Evolutionary conservation across 2,888 invertebrate genomes (phyloP).

Genomic region (Geotrupes spiniger): DNA sequence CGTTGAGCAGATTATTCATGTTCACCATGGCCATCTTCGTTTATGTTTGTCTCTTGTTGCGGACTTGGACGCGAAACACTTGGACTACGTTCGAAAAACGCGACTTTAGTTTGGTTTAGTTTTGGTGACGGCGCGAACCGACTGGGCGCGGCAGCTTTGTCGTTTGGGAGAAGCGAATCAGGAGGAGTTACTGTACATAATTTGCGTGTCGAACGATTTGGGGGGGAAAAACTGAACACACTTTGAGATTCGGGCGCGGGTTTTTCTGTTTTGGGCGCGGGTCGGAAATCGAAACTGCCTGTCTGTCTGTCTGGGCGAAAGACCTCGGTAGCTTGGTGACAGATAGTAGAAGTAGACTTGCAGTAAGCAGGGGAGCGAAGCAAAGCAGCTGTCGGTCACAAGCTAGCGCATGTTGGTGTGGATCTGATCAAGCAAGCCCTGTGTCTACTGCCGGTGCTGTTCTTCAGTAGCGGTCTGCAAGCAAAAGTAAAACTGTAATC

Average conservation of each 20-base stretch:
- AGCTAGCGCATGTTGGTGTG: constrained; percentile 47
- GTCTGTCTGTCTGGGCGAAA: constrained; percentile 15
- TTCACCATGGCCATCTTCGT: constrained; percentile 82
- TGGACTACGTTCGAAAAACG: constrained; percentile 20
- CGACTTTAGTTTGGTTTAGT: constrained; percentile 7
- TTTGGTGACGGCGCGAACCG: not conserved
- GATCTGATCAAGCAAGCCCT: constrained; percentile 40
- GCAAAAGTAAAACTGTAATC: constrained; percentile 24
- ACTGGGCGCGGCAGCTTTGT: not conserved
- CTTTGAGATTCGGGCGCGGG: constrained; percentile 23
- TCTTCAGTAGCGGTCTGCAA: constrained; percentile 31
- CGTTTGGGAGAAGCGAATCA: constrained; percentile 29
- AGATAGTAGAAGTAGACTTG: constrained; percentile 29
- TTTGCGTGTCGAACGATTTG: constrained; percentile 30
- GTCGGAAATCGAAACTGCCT: constrained; percentile 17
- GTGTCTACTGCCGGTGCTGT: constrained; percentile 41
- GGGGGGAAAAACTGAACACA: constrained; percentile 12
- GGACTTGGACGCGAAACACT: constrained; percentile 35
- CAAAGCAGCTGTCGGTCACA: constrained; percentile 47
- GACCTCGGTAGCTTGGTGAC: constrained; percentile 3
- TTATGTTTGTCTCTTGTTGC: constrained; percentile 7
- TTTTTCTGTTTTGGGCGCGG: constrained; percentile 15
- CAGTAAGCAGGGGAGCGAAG: constrained; percentile 49
- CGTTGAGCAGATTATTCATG: constrained; percentile 95
- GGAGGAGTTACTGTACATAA: constrained; percentile 47